A percentile compares a stretch with the other conserved stretches of the same genome.
Evolutionary conservation across 2,797 vertebrate genomes (phyloP).

Genomic region (Gambelia wislizenii): DNA sequence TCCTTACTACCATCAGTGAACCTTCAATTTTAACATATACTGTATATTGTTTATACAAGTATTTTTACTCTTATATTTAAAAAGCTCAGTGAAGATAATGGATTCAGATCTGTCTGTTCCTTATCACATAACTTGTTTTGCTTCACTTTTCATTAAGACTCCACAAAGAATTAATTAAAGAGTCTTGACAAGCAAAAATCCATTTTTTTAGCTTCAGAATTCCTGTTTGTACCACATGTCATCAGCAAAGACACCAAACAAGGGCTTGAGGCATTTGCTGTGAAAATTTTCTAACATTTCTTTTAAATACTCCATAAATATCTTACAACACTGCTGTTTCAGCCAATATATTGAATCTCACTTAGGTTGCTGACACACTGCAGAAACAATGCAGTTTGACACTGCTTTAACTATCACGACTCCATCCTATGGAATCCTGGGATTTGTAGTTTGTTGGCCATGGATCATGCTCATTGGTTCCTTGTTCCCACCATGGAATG

Average conservation of each 20-base stretch:
- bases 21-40: not conserved
- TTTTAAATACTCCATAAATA: not conserved
- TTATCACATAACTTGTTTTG: not conserved
- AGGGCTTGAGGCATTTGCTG: not conserved
- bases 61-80: not conserved
- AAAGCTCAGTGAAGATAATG: not conserved
- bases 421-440: too few relatives aligned
- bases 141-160: not conserved
- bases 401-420: too few relatives aligned
- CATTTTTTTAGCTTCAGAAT: not conserved
- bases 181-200: not conserved
- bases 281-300: not conserved
- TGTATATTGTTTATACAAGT: not conserved
- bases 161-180: not conserved
- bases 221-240: not conserved
- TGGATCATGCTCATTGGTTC: too few relatives aligned
- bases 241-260: not conserved
- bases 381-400: too few relatives aligned
- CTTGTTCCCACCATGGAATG: too few relatives aligned
- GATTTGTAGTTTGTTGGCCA: too few relatives aligned
- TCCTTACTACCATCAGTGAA: not conserved
- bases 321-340: conserved; percentile 21
- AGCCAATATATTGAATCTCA: not conserved
- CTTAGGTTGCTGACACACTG: too few relatives aligned
- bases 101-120: not conserved